phyloP scores from a whole-genome alignment of 2,797 vertebrate genomes.

The Anas georgica region DNA sequence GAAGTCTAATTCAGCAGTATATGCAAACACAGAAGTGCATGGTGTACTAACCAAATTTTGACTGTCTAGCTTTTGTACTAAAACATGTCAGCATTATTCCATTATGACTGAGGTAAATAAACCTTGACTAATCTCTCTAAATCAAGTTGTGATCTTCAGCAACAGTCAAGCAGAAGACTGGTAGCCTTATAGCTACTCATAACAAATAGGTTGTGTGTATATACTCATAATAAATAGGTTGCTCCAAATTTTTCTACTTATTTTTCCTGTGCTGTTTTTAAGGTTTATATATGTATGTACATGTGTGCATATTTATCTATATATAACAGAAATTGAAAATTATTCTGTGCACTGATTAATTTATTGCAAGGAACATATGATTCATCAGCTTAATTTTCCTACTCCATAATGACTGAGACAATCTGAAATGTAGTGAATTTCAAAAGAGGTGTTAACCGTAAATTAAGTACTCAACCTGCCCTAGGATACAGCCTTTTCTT shows the following conservation, averaged over 20 bases:
- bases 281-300: background rate
- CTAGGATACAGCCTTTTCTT: background rate
- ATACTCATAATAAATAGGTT: background rate
- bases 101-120: background rate
- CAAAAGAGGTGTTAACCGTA: background rate
- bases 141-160: background rate
- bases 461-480: background rate
- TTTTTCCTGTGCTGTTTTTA: background rate
- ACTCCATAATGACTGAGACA: background rate
- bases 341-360: background rate
- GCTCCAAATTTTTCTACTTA: background rate
- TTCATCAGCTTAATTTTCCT: background rate
- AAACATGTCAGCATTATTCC: background rate
- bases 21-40: background rate
- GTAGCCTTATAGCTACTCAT: background rate
- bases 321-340: background rate
- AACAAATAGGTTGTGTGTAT: background rate
- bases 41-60: background rate
- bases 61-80: background rate
- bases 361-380: background rate
- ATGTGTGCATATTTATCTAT: background rate
- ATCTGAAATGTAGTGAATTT: conserved; percentile 13
- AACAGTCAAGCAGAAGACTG: background rate
- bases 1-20: background rate
- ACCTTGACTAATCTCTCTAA: background rate